Evolutionary conservation across 2,113 vertebrate genomes (phyloP).

Genomic region (Paraplagusia blochii): DNA sequence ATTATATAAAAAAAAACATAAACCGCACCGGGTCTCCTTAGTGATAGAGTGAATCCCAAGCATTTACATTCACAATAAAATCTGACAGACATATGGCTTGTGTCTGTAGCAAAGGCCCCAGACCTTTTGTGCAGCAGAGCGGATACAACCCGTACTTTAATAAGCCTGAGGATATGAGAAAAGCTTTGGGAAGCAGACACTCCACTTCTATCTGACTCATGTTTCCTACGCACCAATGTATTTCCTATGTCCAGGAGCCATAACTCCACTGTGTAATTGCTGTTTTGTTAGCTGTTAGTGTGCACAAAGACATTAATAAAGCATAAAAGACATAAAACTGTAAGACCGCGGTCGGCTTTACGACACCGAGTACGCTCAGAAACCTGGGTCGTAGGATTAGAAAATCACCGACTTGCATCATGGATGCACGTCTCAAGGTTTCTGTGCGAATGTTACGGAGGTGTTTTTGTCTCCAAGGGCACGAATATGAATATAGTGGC

Average conservation of each 20-base stretch:
- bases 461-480: conserved; percentile 31
- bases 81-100: conserved; percentile 61
- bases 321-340: conserved; percentile 38
- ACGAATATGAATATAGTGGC: conserved; percentile 48
- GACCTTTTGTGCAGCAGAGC: conserved; percentile 46
- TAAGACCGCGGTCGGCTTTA: conserved; percentile 33
- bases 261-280: conserved; percentile 39
- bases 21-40: conserved; percentile 41
- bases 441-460: conserved; percentile 32
- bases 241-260: conserved; percentile 43
- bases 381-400: conserved; percentile 12
- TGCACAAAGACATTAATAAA: conserved; percentile 33
- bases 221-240: background rate
- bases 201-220: conserved; percentile 25
- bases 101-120: conserved; percentile 45
- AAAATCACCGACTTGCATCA: conserved; percentile 26
- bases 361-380: conserved; percentile 20
- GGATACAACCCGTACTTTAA: conserved; percentile 41
- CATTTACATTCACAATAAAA: conserved; percentile 62
- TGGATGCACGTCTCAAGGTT: conserved; percentile 13
- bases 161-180: conserved; percentile 43
- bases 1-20: conserved; percentile 22
- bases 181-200: conserved; percentile 36
- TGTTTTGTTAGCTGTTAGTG: conserved; percentile 46
- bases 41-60: conserved; percentile 35